Conservation (phyloP, 2,113 vertebrate species). For the Corvus cornix region DNA sequence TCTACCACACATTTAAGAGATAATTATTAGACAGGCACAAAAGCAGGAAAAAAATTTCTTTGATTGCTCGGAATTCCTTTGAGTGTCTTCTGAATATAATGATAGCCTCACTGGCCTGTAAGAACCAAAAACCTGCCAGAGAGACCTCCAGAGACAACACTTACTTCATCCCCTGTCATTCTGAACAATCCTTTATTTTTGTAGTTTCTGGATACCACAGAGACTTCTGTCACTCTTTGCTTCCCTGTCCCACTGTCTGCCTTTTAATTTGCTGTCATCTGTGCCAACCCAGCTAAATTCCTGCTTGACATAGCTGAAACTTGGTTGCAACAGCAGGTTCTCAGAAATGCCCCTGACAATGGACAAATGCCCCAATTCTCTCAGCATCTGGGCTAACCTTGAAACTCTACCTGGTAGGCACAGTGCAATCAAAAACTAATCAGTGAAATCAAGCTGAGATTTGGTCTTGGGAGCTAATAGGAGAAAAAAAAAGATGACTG, state of each 20-base stretch:
- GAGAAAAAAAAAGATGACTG: constrained; percentile 6
- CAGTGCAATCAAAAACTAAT: constrained; percentile 53
- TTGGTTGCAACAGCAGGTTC: not conserved
- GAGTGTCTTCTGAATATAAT: not conserved
- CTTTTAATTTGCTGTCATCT: not conserved
- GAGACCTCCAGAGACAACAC: not conserved
- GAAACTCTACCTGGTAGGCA: constrained; percentile 11
- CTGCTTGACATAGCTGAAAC: not conserved
- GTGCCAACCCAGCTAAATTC: not conserved
- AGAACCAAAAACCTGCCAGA: not conserved
- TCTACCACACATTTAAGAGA: not conserved
- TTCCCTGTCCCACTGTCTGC: not conserved
- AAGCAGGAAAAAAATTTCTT: not conserved
- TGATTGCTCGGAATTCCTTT: not conserved
- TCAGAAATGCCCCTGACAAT: not conserved
- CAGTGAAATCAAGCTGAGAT: constrained; percentile 48
- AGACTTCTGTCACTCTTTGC: not conserved
- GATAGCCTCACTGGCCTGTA: not conserved
- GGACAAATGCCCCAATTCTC: constrained; percentile 17
- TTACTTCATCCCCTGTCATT: not conserved
- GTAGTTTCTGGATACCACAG: not conserved
- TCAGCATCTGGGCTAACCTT: constrained; percentile 16
- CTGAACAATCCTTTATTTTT: not conserved
- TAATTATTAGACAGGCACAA: not conserved
- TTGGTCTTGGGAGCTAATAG: not conserved